Conservation (phyloP, 2,113 vertebrate genomes). For the Chaetodon auriga region DNA sequence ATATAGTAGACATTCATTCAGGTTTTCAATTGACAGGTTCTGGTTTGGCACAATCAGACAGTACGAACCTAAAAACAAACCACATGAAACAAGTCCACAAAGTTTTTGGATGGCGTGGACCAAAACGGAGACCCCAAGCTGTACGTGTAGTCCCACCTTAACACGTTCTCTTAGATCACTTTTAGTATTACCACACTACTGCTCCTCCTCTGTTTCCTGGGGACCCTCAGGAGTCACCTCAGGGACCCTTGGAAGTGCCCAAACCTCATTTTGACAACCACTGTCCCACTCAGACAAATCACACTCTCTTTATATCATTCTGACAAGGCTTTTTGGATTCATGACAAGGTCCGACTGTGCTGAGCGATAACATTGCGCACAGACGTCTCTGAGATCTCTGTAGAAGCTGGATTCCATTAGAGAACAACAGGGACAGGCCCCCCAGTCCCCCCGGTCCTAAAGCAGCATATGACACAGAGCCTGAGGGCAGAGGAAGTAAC, state of each 20-base stretch:
- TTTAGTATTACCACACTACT: background rate
- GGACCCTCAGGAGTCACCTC: background rate
- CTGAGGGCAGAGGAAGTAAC: slow-evolving; percentile 64
- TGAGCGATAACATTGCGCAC: background rate
- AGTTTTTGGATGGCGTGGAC: background rate
- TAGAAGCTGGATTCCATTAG: slow-evolving; percentile 67
- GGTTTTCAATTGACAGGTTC: background rate
- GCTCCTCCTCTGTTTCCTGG: background rate
- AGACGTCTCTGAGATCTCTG: slow-evolving; percentile 16
- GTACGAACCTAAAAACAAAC: background rate
- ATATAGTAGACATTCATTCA: background rate
- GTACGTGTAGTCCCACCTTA: background rate
- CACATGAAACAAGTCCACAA: background rate
- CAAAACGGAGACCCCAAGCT: background rate
- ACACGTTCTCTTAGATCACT: background rate
- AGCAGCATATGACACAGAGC: slow-evolving; percentile 74
- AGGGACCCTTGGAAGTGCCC: slow-evolving; percentile 15
- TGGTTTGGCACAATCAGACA: background rate
- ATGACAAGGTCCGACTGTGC: slow-evolving; percentile 7
- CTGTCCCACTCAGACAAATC: slow-evolving; percentile 20
- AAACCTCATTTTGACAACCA: slow-evolving; percentile 25
- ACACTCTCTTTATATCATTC: background rate
- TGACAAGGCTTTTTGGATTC: slow-evolving; percentile 35
- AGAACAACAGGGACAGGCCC: slow-evolving; percentile 60
- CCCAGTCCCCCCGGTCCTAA: slow-evolving; percentile 45